Conservation (phyloP, 2,888 invertebrate genomes). For the Melikaiella ostensackeni region DNA sequence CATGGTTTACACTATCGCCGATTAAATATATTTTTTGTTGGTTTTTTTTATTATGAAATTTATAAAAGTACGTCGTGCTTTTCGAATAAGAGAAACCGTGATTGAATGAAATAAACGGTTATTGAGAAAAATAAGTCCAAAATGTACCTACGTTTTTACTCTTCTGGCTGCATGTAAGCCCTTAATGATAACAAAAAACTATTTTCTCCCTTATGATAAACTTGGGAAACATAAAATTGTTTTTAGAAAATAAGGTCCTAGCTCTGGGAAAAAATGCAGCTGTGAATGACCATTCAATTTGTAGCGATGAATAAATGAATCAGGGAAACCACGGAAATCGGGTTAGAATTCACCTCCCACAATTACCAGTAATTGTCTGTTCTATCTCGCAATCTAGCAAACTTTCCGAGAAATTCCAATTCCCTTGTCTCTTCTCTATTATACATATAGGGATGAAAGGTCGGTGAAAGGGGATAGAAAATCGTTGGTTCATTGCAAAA, state of each 20-base stretch:
- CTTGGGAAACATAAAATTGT: not conserved
- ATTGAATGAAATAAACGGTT: no score
- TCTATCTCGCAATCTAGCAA: not conserved
- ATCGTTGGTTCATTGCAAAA: not conserved
- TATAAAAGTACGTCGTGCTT: no score
- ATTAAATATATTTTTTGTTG: no score
- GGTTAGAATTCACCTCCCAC: not conserved
- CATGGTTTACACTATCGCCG: no score
- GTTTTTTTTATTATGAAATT: no score
- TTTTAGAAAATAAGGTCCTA: not conserved
- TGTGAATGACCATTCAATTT: not conserved
- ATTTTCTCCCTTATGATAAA: not conserved
- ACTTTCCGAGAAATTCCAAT: not conserved
- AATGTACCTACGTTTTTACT: no score
- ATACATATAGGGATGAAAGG: not conserved
- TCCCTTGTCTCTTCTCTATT: no score
- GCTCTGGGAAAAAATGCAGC: not conserved
- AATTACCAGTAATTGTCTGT: not conserved
- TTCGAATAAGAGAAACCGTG: no score
- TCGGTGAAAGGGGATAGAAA: not conserved
- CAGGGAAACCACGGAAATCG: not conserved
- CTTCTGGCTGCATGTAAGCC: no score
- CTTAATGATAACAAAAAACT: not conserved
- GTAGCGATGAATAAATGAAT: not conserved
- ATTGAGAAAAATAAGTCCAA: no score